Evolutionary conservation across 2,888 invertebrate genomes (phyloP), one percentile per base, ranked within the genome.

Genomic region (Lithophane semibrunnea): DNA sequence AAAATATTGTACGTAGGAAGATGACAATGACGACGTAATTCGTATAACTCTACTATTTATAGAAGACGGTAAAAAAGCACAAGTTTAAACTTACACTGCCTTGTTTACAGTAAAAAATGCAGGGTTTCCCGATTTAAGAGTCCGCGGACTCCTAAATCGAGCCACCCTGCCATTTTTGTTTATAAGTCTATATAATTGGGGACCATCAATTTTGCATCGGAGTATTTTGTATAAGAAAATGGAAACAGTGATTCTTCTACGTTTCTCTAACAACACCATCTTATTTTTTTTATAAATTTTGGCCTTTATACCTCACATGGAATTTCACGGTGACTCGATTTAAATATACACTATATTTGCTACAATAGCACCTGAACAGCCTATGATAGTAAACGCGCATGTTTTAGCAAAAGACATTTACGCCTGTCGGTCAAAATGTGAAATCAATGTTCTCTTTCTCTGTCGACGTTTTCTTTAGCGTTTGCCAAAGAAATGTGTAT

Each of bases 401-500:
- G 44, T 73, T 73, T 79, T 70, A 75, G 65, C 83, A 80, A 67
- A n/a, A 65, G 56, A 49, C 29, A 69, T 61, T 24, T 58, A 24
- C 42, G 49, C 18, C 63, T 24, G 42, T 52, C 56, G 52, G 63
- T 58, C 21, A 54, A 68, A 80, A 85, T 83, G 76, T 72, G 63
- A 87, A 86, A 86, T 88, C 86, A 80, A 86, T 88, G 83, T 44
- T 64, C n/a, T n/a, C 56, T 73, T 78, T 73, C 63, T 73, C 60
- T 37, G 65, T 69, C 77, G 68, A 82, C 77, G 77, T 82, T 79
- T 73, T 37, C 12, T 60, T 82, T 69, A 68, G 29, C 79, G 73
- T 74, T 74, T 76, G 61, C 58, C 54, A 72, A 84, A 71, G 24
- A 64, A 64, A 73, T 52, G 54, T 73, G 66, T 60, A 44, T 44